These are phyloP conservation scores for Deladenus siricidicola DNA, from an alignment of 2,888 invertebrate species.

Conservation along the genomic window DNA sequence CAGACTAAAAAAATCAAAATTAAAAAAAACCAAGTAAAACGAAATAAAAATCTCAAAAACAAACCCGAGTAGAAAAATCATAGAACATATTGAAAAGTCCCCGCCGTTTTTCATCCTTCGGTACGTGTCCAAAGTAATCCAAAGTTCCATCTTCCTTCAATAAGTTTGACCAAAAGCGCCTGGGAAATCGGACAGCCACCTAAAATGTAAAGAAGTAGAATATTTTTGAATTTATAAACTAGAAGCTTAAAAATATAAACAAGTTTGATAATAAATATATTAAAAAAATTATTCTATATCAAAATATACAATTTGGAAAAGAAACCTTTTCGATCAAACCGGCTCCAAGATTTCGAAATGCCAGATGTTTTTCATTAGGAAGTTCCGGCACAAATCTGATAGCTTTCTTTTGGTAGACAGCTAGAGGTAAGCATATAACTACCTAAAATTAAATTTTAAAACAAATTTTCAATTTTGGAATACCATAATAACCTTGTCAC, in stretches of 20 bases:
- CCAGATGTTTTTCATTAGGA: constrained; percentile 54
- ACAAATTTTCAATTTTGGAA: not conserved
- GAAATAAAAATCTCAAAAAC: not conserved
- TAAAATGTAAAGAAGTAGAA: not conserved
- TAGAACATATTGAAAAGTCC: constrained; percentile 57
- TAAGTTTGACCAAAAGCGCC: constrained; percentile 55
- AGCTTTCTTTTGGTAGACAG: constrained; percentile 53
- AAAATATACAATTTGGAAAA: not conserved
- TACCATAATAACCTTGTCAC: constrained; percentile 42
- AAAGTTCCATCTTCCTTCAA: constrained; percentile 42
- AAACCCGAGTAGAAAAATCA: constrained; percentile 54
- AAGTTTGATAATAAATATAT: too few species aligned
- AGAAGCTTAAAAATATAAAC: not conserved
- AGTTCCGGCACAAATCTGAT: constrained; percentile 56
- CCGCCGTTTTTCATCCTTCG: constrained; percentile 43
- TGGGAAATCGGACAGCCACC: constrained; percentile 55
- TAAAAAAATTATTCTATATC: too few species aligned
- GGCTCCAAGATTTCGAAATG: constrained; percentile 55
- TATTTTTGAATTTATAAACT: not conserved
- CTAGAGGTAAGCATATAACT: constrained; percentile 56
- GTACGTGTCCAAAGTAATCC: constrained; percentile 56
- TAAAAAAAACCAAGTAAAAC: not conserved
- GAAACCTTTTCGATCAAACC: constrained; percentile 56
- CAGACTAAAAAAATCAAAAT: constrained; percentile 1
- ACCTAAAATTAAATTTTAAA: constrained; percentile 47